A percentile compares a stretch with the other conserved stretches of the same genome.
These are phyloP conservation scores for Heterotis niloticus DNA, from an alignment of 2,113 vertebrate species.

Conservation along the genomic window DNA sequence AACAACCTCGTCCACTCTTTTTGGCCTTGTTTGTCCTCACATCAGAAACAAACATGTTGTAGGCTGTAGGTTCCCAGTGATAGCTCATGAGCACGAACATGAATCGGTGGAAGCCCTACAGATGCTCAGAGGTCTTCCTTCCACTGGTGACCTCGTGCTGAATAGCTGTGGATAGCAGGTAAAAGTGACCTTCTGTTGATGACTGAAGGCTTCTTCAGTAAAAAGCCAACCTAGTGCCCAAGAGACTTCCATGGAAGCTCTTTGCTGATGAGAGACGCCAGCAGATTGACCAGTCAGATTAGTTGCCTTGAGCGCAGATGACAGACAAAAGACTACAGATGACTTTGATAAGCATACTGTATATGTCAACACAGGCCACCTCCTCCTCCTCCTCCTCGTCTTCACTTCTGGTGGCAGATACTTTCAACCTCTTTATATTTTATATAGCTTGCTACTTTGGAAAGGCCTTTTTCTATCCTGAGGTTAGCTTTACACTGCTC, in stretches of 20 bases:
- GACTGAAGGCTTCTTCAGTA: constrained; percentile 5
- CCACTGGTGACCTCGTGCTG: neutral
- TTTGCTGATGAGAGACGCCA: constrained; percentile 19
- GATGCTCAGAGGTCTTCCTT: too few species aligned
- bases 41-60: too few species aligned
- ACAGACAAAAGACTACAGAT: neutral
- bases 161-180: neutral
- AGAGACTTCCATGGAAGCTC: neutral
- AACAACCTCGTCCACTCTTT: too few species aligned
- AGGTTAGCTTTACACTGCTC: too few species aligned
- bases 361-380: neutral
- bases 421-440: too few species aligned
- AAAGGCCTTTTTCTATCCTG: too few species aligned
- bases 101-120: too few species aligned
- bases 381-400: neutral
- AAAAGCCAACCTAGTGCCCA: neutral
- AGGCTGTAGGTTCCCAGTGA: too few species aligned
- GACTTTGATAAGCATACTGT: neutral
- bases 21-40: too few species aligned
- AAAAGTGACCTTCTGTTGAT: constrained; percentile 10
- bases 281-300: constrained; percentile 28
- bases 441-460: too few species aligned
- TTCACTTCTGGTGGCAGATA: too few species aligned
- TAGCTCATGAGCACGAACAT: too few species aligned
- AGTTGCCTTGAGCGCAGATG: constrained; percentile 1